Base-by-base conservation (phyloP, 2,888 invertebrate genomes). In the Petrolisthes cinctipes region DNA sequence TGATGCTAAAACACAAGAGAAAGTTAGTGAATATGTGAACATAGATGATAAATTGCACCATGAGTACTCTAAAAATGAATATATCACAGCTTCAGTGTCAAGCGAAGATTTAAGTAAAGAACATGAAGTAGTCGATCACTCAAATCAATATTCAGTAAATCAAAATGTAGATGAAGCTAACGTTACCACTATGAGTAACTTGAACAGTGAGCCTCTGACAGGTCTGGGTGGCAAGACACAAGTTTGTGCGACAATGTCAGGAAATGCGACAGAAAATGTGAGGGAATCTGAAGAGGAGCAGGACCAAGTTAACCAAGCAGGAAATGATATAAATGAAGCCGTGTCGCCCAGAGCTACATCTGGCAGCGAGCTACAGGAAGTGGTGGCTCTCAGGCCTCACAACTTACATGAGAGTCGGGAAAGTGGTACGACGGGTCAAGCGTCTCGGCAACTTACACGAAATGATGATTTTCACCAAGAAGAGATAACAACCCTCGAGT, bases 301-400 rank as follows among this genome's bases (percentile, higher is more conserved):
- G 78, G n/a, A 4, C 56, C 57, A 66, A 79, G 79, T 79, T 79
- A 75, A 23, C 53, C 79, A 4, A 68, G 61, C 51, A 78, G 68
- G 54, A 85, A 85, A 85, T 85, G 23, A 66, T 79, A 51, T 54
- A 79, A 79, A 57, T 68, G 54, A 68, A 79, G 14, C 68, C 20
- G 20, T 79, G 20, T 9, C 23, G 79, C 68, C 54, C 68, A 61
- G 23, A 54, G 84, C 75, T 54, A 79, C 78, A 68, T 4, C 53
- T 78, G 78, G 53, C 66, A 51, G 76, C 23, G 76, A 11, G 76
- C n/a, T 37, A 76, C 82, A 53, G 73, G 73, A 73, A 71, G 57
- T 37, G n/a, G n/a, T 61, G n/a, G n/a, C 23, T 61, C 51, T 56
- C 61, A 78, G 68, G n/a, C 61, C 53, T 7, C 53, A 17, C 68